Evolutionary conservation across 2,888 invertebrate genomes (phyloP), one percentile per base, ranked within the genome.

Genomic region (Drosophila sordidula): DNA sequence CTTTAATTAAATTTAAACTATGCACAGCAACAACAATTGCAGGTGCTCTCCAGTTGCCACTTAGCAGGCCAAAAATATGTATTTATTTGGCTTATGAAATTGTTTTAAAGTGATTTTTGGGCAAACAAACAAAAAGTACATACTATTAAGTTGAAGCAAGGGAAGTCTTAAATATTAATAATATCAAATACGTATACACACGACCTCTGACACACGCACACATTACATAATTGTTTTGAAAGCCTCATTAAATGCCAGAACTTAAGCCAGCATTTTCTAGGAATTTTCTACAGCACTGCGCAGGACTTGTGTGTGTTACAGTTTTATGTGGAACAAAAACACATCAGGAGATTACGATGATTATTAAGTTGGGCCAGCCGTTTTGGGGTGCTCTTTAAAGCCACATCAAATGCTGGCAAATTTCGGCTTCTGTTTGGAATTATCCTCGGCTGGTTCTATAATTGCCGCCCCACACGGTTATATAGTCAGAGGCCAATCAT

Each of bases 171-270:
- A 78, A 80, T 83, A 86, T 80, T 86, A 83, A 83, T 86, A 86
- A 83, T 78, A 80, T 73, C 69, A 79, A 54, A 68, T 46, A 55
- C 59, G 61, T 55, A 73, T 51, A 52, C 44, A 44, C 50, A 44
- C 38, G 32, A 26, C 0, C 41, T 45, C 18, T 16, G 22, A 47
- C 49, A 59, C 58, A 62, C 45, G 50, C 45, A 51, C 36, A 29
- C 42, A 63, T 56, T 55, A 71, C 76, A 75, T 87, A 87, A 89
- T 89, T 85, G 87, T 87, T 87, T 85, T 75, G 76, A 85, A 80
- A 87, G 85, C 87, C 85, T 85, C 85, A 89, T 89, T 85, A 89
- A 84, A 83, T 88, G 88, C 86, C 83, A 82, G 83, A 79, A 79
- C 77, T 77, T 75, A 77, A 85, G 82, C 38, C 8, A 58, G n/a